Evolutionary conservation across 2,113 vertebrate species (phyloP), one percentile per base, ranked within the genome.

Genomic region (Brachyistius frenatus): DNA sequence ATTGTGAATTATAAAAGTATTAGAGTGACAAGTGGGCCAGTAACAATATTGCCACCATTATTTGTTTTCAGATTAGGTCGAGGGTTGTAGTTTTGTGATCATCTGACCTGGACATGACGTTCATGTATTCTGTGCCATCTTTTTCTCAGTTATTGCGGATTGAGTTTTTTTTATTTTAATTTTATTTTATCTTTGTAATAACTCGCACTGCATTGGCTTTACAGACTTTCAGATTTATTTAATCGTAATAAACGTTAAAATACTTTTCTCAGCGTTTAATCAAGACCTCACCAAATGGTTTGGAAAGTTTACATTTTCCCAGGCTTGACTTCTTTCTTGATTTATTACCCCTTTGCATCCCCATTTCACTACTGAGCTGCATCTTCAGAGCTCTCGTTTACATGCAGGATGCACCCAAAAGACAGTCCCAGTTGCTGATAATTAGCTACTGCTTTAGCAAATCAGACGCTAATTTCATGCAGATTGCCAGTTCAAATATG

Each of bases 381-480:
- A 61, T 76, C 54, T 70, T 85, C 66, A 57, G 60, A 72, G 73
- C 53, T 76, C 62, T 80, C 1, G 66, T 85, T 80, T 68, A 41
- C 60, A 67, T 78, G 60, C 44, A 73, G 76, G 60, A 57, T 39
- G 53, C 65, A 67, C 55, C 70, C 85, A 86, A 84, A 71, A 83
- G 65, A 78, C 69, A 65, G 75, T 75, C 71, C 67, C 84, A 66
- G 80, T 83, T 82, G 31, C 76, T 69, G 56, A 67, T 89, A 81
- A 91, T 88, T 88, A 90, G 82, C 68, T 15, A 2, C 76, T 73
- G 66, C 70, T 84, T 85, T 47, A 58, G 54, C 80, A 55, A 88
- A 78, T 87, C 70, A 80, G 69, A 77, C 32, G 65, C 73, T 86
- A 72, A 88, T 90, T 89, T 88, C 65, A 92, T 89, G 88, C 82